Conservation (phyloP, 1,140 invertebrate species). For the Drosophila obscura region DNA sequence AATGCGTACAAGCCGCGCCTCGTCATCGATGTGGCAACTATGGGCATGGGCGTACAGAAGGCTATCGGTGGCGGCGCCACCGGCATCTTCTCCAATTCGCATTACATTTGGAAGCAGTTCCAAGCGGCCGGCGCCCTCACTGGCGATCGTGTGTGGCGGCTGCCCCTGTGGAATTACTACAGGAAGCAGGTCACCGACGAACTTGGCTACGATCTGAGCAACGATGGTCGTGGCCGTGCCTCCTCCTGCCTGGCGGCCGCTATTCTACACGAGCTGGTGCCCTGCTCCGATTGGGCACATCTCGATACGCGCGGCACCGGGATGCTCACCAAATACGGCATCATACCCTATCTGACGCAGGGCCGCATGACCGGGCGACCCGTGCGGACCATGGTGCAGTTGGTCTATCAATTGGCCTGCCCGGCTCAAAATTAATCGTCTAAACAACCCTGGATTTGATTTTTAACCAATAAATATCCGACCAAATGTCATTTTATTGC, state of each 20-base stretch:
- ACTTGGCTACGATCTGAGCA: constrained; percentile 86
- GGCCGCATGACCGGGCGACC: constrained; percentile 83
- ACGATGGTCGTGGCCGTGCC: constrained; percentile 85
- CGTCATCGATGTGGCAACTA: constrained; percentile 91
- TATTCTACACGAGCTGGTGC: constrained; percentile 88
- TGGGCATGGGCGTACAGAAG: constrained; percentile 82
- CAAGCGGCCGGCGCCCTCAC: constrained; percentile 88
- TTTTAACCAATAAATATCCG: neutral
- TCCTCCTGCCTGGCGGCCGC: constrained; percentile 88
- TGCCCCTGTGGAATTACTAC: constrained; percentile 94
- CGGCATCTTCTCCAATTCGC: constrained; percentile 91
- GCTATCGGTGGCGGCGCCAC: constrained; percentile 90
- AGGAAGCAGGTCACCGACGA: constrained; percentile 87
- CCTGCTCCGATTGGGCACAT: constrained; percentile 87
- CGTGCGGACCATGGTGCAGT: constrained; percentile 58
- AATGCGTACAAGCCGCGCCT: constrained; percentile 86
- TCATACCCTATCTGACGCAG: constrained; percentile 86
- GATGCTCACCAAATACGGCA: constrained; percentile 84
- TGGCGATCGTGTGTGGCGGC: constrained; percentile 95
- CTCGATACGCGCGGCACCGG: constrained; percentile 89
- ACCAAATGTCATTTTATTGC: too few species aligned
- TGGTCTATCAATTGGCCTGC: constrained; percentile 85
- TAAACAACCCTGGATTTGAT: neutral
- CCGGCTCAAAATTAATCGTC: constrained; percentile 58
- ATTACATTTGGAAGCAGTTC: constrained; percentile 87